These are phyloP conservation scores for Operophtera brumata DNA, from an alignment of 2,888 invertebrate genomes.

Conservation along the genomic window DNA sequence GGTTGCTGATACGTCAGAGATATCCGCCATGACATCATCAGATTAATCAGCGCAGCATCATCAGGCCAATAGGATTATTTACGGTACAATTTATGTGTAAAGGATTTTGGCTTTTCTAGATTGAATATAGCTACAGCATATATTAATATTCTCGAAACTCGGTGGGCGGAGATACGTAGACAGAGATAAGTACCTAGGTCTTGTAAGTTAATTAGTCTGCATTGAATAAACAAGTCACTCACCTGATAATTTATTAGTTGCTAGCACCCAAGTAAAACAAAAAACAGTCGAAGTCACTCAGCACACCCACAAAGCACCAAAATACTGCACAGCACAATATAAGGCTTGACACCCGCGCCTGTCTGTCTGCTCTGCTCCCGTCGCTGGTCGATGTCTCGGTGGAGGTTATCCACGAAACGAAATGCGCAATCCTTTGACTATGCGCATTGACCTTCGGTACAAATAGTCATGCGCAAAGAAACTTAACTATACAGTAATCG, in stretches of 20 bases:
- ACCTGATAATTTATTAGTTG: conserved; percentile 61
- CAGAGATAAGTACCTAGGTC: background rate
- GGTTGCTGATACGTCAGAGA: conserved; percentile 29
- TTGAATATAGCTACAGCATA: no score
- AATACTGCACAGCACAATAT: conserved; percentile 64
- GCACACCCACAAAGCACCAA: conserved; percentile 74
- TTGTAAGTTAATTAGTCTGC: conserved; percentile 6
- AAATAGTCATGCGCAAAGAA: conserved; percentile 67
- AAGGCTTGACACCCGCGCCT: conserved; percentile 54
- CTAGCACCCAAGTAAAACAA: conserved; percentile 59
- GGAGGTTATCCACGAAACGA: conserved; percentile 67
- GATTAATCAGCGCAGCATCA: conserved; percentile 24
- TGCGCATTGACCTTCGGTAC: conserved; percentile 71
- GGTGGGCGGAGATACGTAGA: conserved; percentile 20
- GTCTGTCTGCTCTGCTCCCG: conserved; percentile 40
- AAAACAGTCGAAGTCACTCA: conserved; percentile 61
- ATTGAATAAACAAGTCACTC: conserved; percentile 39
- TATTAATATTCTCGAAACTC: background rate
- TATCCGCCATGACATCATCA: conserved; percentile 57
- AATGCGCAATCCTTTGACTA: conserved; percentile 80
- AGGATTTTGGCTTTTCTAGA: background rate
- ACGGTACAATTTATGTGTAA: background rate
- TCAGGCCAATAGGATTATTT: background rate
- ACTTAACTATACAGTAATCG: background rate
- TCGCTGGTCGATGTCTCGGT: conserved; percentile 72